Evolutionary conservation across 53 echinoderm and acorn worm genomes (phyloP).

Genomic region (Apostichopus leukothele): DNA sequence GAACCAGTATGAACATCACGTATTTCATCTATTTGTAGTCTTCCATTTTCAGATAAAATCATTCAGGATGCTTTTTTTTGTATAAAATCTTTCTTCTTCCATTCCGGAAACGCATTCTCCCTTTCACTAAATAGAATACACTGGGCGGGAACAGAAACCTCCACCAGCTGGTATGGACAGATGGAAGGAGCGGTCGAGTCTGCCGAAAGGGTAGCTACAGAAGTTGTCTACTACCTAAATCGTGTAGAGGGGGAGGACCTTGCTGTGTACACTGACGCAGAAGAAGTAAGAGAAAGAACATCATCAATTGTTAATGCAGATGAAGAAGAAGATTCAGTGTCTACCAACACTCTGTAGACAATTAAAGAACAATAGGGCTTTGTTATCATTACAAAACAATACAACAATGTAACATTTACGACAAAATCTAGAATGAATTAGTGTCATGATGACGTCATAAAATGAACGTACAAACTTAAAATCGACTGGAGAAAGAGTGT

Average conservation of each 20-base stretch:
- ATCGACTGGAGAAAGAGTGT: too few species aligned
- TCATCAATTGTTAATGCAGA: neutral
- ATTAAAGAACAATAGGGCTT: too few species aligned
- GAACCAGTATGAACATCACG: too few species aligned
- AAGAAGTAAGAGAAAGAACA: constrained; percentile 24
- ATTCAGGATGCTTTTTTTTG: too few species aligned
- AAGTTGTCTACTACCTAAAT: constrained; percentile 61
- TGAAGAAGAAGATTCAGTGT: neutral
- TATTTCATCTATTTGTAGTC: too few species aligned
- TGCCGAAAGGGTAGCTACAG: constrained; percentile 67
- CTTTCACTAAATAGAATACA: constrained; percentile 56
- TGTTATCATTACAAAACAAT: neutral
- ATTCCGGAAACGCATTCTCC: too few species aligned
- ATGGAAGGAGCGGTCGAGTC: constrained; percentile 95
- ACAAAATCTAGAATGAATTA: too few species aligned
- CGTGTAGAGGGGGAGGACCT: constrained; percentile 4
- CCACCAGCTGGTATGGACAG: constrained; percentile 74
- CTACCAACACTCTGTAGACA: neutral
- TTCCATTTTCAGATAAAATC: too few species aligned
- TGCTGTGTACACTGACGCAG: constrained; percentile 39
- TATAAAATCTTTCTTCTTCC: too few species aligned
- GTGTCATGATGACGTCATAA: too few species aligned
- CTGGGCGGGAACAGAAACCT: constrained; percentile 81
- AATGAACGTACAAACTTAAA: too few species aligned
- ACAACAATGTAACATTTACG: too few species aligned